phyloP scores from a whole-genome alignment of 1,140 invertebrate species.

The Luehdorfia chinensis region DNA sequence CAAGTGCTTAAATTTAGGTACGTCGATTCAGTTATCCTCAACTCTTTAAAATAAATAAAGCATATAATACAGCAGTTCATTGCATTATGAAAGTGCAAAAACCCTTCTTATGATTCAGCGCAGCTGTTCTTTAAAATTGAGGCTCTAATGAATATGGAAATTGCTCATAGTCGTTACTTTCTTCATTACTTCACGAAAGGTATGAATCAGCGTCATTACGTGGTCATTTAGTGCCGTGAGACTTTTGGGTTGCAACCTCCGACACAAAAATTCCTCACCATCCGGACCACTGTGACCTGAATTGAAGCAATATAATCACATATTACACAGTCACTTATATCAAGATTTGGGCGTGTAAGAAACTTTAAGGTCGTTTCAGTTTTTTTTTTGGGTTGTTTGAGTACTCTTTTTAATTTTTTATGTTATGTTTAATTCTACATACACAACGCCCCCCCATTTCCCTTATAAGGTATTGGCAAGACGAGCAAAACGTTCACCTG shows the following conservation, averaged over 20 bases:
- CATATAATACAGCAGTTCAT: no score
- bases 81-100: constrained; percentile 9
- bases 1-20: no score
- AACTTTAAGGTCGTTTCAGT: background rate
- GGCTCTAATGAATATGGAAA: constrained; percentile 13
- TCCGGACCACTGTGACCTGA: constrained; percentile 42
- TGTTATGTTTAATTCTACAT: no score
- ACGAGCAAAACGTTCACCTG: no score
- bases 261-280: constrained; percentile 39
- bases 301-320: constrained; percentile 21
- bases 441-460: no score
- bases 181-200: constrained; percentile 28
- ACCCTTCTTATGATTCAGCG: constrained; percentile 5
- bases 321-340: background rate
- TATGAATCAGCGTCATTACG: constrained; percentile 44
- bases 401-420: no score
- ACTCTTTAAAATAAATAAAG: no score
- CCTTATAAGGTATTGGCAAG: no score
- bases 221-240: constrained; percentile 37
- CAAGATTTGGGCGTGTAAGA: background rate
- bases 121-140: background rate
- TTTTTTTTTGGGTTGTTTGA: no score
- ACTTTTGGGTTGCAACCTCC: constrained; percentile 34
- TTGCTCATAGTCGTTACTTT: constrained; percentile 18
- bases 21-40: no score